Evolutionary conservation across 2,888 invertebrate species (phyloP), one percentile per base, ranked within the genome.

Genomic region (Hermaeophaga mercurialis): DNA sequence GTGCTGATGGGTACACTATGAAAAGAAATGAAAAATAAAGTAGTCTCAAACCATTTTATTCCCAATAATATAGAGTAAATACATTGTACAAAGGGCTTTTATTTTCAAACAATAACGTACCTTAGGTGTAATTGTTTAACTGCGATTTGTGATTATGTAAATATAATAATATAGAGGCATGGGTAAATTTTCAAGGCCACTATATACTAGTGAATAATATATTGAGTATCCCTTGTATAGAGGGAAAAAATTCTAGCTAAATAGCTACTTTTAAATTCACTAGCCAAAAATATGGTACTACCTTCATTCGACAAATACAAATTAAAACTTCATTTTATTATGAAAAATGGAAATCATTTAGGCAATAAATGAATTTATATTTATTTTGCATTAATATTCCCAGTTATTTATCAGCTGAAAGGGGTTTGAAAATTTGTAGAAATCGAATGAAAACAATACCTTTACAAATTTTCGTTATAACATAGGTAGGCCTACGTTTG

Each of bases 121-220:
- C 62, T 59, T 61, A 64, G 46, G 55, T 61, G 49, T 58, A 57
- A 34, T 63, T 34, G 56, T 57, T 52, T 65, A 67, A 59, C 62
- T 61, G 59, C 60, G 61, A 62, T 61, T 53, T 61, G 48, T 43
- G 52, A 48, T 57, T 63, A 56, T 54, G 58, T 61, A 58, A 59
- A 57, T 60, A 59, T 60, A 58, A 55, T 68, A 68, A 68, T 62
- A 70, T 68, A 66, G 69, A 70, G 71, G 70, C 71, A 70, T 70
- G 71, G 70, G 66, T 70, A 70, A 59, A 63, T 69, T 64, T 64
- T 62, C 49, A 75, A 75, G 74, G 74, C 74, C 74, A 73, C 75
- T 75, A 73, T 70, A 64, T 54, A 59, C 70, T 70, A 71, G 66
- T 61, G 63, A 64, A 60, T 63, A 64, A 58, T 63, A 63, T 66